Conservation (phyloP, 1,140 invertebrate genomes). For the Maconellicoccus hirsutus region DNA sequence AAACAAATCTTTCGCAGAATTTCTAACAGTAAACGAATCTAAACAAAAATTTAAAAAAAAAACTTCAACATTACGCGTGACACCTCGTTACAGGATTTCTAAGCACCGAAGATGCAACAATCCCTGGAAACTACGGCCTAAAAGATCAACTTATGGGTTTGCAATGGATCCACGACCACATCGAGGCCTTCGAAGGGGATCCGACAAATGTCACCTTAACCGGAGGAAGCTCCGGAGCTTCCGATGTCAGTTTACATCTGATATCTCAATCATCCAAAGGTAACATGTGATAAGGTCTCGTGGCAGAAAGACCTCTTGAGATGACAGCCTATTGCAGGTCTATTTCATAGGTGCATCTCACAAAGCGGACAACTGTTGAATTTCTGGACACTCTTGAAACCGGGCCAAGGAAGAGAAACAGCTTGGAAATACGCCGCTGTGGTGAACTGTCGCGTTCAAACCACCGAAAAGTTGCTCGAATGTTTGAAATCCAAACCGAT, state of each 20-base stretch:
- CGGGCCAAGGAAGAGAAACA: background rate
- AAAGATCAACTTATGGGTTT: conserved; percentile 26
- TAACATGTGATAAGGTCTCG: too few relatives aligned
- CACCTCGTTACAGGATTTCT: conserved; percentile 24
- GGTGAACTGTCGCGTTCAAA: background rate
- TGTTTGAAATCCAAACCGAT: conserved; percentile 2
- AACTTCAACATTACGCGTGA: too few relatives aligned
- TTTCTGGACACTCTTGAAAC: background rate
- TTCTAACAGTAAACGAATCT: too few relatives aligned
- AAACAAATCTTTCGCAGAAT: too few relatives aligned
- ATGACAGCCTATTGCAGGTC: conserved; percentile 25
- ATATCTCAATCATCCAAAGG: conserved; percentile 38
- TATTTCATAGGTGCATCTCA: conserved; percentile 35
- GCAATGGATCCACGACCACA: conserved; percentile 26
- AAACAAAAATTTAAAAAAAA: too few relatives aligned
- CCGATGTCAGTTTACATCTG: conserved; percentile 37
- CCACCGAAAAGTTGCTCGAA: background rate
- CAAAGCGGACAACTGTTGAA: conserved; percentile 40
- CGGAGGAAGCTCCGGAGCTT: conserved; percentile 27
- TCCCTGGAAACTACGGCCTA: conserved; percentile 27
- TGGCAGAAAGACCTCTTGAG: too few relatives aligned
- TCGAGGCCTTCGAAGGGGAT: conserved; percentile 27
- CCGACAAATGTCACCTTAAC: conserved; percentile 25
- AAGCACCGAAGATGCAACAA: conserved; percentile 15
- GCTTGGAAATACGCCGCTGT: background rate